Base-by-base conservation (phyloP, 2,797 vertebrate genomes). In the Oreochromis mossambicus region DNA sequence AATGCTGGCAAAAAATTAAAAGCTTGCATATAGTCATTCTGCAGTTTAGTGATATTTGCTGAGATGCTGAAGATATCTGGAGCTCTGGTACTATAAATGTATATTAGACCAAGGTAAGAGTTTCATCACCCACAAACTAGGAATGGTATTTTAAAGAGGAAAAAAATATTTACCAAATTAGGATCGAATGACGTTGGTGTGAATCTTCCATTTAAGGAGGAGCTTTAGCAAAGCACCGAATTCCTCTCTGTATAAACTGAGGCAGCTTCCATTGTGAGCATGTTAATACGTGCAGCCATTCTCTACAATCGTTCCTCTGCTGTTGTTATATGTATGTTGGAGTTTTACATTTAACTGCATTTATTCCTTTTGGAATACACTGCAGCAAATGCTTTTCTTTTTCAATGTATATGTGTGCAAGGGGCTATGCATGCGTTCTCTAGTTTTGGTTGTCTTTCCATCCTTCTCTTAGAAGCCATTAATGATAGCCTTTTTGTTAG, bases 1-100 rank as follows among this genome's bases (percentile, higher is more conserved):
- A 79, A 52, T 9, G 13, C 77, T 89, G 56, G 77, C n/a, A 78
- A 79, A 84, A 84, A 83, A 83, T 61, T 78, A 54, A n/a, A 84
- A 77, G 70, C 85, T 77, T 41, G 32, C 7, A n/a, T 81, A 38
- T 83, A 14, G 86, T 88, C 21, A 55, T 61, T 54, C 26, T 78
- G 68, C 84, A 84, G 61, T 89, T 80, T 84, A 77, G 78, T 91
- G 21, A 58, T 86, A 50, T 92, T 87, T 83, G 43, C 38, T 26
- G 41, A 70, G 21, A 70, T 75, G 46, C 48, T 68, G 56, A 68
- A 48, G 15, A 75, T n/a, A 50, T 50, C 70, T n/a, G 70, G 70
- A 51, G 70, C 29, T 48, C 75, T 32, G 24, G 55, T 86, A 24
- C 73, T 78, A 29, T 63, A 79, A 32, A 66, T 38, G 73, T 63